These are phyloP conservation scores for Eufriesea mexicana DNA, from an alignment of 1,140 invertebrate species.

Conservation along the genomic window DNA sequence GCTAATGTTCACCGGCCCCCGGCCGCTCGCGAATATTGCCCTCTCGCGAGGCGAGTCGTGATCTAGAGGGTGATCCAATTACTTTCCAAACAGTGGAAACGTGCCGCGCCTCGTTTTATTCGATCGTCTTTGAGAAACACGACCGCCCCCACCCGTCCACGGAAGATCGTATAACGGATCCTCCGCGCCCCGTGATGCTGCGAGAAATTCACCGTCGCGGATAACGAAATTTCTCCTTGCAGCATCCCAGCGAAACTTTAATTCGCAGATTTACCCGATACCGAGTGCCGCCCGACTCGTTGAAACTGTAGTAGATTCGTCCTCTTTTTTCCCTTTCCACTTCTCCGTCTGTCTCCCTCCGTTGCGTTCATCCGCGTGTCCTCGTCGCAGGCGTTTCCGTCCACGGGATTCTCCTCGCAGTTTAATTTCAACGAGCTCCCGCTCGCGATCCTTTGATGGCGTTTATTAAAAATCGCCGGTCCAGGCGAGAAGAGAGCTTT, in stretches of 20 bases:
- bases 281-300: neutral
- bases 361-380: too few relatives aligned
- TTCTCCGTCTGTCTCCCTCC: neutral
- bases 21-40: conserved; percentile 50
- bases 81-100: conserved; percentile 55
- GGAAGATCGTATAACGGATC: conserved; percentile 42
- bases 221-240: conserved; percentile 25
- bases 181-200: neutral
- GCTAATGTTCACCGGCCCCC: conserved; percentile 58
- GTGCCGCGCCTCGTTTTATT: conserved; percentile 46
- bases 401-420: neutral
- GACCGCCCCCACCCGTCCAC: conserved; percentile 10
- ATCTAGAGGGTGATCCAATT: conserved; percentile 65
- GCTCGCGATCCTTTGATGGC: neutral
- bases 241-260: conserved; percentile 13
- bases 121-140: conserved; percentile 58
- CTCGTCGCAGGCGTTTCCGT: neutral
- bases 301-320: conserved; percentile 23
- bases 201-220: neutral
- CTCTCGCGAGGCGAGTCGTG: conserved; percentile 42
- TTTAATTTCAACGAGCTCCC: neutral
- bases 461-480: conserved; percentile 3
- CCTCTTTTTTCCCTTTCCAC: neutral
- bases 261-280: conserved; percentile 44
- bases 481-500: too few relatives aligned